Evolutionary conservation across 35 echinoderm and acorn worm genomes (phyloP).

Genomic region (Heliocidaris tuberculata): DNA sequence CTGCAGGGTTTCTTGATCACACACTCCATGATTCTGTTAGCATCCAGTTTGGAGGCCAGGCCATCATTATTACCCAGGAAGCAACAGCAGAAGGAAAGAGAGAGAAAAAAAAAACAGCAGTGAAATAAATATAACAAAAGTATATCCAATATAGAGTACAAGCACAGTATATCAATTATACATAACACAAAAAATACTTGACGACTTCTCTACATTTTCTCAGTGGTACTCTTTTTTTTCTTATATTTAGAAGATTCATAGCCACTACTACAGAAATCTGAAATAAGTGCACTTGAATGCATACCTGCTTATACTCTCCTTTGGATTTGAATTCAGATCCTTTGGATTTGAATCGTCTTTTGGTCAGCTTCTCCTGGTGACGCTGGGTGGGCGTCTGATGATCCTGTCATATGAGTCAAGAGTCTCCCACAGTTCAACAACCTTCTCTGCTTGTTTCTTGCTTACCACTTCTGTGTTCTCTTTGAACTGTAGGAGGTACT

Average conservation of each 20-base stretch:
- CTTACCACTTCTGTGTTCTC: slow-evolving; percentile 21
- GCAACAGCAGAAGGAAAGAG: slow-evolving; percentile 35
- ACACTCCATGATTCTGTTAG: slow-evolving; percentile 61
- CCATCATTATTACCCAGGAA: slow-evolving; percentile 52
- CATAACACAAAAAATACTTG: too few relatives aligned
- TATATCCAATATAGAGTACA: not conserved
- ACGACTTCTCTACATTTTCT: not conserved
- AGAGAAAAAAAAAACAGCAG: not conserved
- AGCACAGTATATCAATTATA: not conserved
- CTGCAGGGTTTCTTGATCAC: slow-evolving; percentile 60
- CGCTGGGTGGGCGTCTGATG: slow-evolving; percentile 32
- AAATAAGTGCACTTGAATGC: not conserved
- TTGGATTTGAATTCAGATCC: slow-evolving; percentile 49
- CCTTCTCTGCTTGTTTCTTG: slow-evolving; percentile 29
- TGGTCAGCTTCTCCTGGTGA: slow-evolving; percentile 37
- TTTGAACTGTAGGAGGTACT: slow-evolving; percentile 49
- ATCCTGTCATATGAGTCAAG: slow-evolving; percentile 46
- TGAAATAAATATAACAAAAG: not conserved
- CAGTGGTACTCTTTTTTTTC: not conserved
- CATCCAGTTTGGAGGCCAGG: slow-evolving; percentile 53
- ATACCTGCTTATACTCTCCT: slow-evolving; percentile 49
- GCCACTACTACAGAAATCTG: too few relatives aligned
- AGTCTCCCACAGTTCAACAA: slow-evolving; percentile 37
- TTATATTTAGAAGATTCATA: not conserved
- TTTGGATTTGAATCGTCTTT: slow-evolving; percentile 48